Conservation (phyloP, 2,888 invertebrate species). For the Yponomeuta malinellus region DNA sequence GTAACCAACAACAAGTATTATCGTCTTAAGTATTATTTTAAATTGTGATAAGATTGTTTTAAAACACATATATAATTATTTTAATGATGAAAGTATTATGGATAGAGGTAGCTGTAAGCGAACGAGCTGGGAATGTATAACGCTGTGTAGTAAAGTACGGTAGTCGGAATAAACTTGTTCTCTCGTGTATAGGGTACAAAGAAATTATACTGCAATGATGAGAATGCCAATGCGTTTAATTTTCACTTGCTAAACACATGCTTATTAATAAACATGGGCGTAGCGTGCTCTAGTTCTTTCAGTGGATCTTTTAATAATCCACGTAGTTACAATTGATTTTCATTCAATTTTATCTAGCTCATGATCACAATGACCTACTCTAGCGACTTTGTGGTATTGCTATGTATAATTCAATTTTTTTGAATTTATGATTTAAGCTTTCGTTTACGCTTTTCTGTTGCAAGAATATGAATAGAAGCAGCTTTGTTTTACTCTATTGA, state of each 20-base stretch:
- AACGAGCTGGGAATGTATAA: conserved; percentile 56
- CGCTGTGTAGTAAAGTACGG: conserved; percentile 60
- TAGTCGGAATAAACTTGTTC: conserved; percentile 45
- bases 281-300: neutral
- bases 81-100: conserved; percentile 64
- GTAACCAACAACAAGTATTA: conserved; percentile 51
- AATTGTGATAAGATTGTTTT: conserved; percentile 69
- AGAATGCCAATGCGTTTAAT: conserved; percentile 36
- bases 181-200: conserved; percentile 70
- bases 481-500: too few relatives aligned
- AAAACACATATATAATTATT: conserved; percentile 36
- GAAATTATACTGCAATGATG: conserved; percentile 67
- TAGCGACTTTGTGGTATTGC: too few relatives aligned
- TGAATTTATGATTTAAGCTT: too few relatives aligned
- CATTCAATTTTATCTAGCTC: too few relatives aligned
- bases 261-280: neutral
- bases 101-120: conserved; percentile 62
- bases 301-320: neutral
- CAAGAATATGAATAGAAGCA: too few relatives aligned
- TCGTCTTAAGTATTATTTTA: conserved; percentile 68
- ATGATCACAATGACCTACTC: too few relatives aligned
- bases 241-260: conserved; percentile 17
- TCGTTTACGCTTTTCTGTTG: too few relatives aligned
- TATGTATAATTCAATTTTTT: too few relatives aligned
- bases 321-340: too few relatives aligned